Conservation (phyloP, 2,888 invertebrate genomes). For the Rhopalosiphum nymphaeae region DNA sequence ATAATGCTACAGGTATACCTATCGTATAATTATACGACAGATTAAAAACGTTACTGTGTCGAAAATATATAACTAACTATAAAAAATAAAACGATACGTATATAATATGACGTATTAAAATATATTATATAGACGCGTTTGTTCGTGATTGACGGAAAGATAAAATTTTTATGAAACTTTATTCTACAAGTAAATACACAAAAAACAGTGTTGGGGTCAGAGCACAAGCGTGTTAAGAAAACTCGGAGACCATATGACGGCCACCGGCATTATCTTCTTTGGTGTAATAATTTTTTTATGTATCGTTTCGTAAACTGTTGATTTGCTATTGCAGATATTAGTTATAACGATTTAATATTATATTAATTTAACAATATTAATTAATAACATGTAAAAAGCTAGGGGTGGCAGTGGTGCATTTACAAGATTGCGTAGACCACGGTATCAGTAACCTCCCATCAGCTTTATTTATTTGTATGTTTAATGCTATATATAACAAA, state of each 20-base stretch:
- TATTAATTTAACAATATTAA: neutral
- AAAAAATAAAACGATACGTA: neutral
- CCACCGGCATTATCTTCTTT: neutral
- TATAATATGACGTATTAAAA: neutral
- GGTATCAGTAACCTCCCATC: neutral
- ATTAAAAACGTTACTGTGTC: neutral
- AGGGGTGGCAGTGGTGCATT: neutral
- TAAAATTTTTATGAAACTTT: neutral
- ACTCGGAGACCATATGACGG: neutral
- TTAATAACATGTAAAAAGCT: neutral
- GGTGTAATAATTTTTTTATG: neutral
- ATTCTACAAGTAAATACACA: neutral
- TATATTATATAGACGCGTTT: neutral
- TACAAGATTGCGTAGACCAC: neutral
- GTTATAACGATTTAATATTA: neutral
- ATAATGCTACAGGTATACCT: no score
- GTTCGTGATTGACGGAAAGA: neutral
- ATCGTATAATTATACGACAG: neutral
- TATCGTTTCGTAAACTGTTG: neutral
- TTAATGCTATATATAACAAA: neutral
- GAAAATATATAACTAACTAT: neutral
- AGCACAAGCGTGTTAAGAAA: constrained; percentile 3
- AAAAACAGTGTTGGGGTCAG: neutral
- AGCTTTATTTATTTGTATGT: neutral
- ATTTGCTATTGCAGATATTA: neutral